phyloP scores from a whole-genome alignment of 2,113 vertebrate species.

The Rhynchomys soricoides region DNA sequence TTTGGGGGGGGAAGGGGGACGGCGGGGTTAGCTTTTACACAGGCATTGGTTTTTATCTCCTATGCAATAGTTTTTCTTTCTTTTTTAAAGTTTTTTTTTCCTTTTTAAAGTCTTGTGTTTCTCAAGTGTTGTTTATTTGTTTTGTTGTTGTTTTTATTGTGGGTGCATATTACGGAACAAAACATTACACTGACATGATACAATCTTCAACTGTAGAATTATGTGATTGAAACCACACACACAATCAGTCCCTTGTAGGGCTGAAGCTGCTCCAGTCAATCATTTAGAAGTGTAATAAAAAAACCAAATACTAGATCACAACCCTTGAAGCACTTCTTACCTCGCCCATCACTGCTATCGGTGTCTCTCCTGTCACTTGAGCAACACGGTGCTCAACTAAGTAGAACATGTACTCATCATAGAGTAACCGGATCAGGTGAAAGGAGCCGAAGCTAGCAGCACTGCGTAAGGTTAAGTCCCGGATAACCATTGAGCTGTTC shows the following conservation, averaged over 20 bases:
- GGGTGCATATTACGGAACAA: background rate
- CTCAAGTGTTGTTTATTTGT: background rate
- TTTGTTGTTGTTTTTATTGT: background rate
- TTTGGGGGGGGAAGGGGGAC: background rate
- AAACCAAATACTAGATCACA: background rate
- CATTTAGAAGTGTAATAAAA: background rate
- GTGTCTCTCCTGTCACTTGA: constrained; percentile 91
- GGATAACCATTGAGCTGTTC: constrained; percentile 92
- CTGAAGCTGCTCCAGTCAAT: background rate
- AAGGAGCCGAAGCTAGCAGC: constrained; percentile 93
- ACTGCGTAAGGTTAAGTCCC: constrained; percentile 91
- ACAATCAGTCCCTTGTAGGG: background rate
- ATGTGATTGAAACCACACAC: constrained; percentile 3
- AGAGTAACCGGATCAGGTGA: constrained; percentile 91
- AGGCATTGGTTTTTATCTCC: constrained; percentile 29
- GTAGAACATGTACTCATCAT: constrained; percentile 92
- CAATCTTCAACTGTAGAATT: constrained; percentile 30
- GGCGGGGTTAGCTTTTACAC: constrained; percentile 4
- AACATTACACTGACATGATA: background rate
- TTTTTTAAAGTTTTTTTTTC: background rate
- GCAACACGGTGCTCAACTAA: constrained; percentile 91
- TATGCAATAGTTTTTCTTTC: background rate
- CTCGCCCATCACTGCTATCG: constrained; percentile 92
- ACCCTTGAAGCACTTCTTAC: constrained; percentile 82
- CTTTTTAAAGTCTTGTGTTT: background rate